Conservation (phyloP, 2,113 vertebrate species). For the Melanocharis versteri region DNA sequence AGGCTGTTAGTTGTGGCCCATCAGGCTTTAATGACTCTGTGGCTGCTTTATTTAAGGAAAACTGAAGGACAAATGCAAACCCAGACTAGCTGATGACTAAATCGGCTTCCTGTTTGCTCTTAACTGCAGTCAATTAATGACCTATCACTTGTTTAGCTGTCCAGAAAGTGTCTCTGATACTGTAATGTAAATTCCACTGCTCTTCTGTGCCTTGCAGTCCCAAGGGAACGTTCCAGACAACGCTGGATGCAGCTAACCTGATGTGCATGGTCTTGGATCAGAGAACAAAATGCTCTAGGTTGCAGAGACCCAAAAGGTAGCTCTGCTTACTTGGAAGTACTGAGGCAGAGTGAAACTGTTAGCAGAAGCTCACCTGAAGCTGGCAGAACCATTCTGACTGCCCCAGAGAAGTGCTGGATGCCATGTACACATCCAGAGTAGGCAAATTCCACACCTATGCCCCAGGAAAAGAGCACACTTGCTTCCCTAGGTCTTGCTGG, state of each 20-base stretch:
- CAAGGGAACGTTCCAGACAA: background rate
- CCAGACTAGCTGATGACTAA: background rate
- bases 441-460: background rate
- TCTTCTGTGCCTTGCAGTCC: background rate
- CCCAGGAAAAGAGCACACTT: background rate
- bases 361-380: background rate
- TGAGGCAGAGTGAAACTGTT: background rate
- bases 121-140: background rate
- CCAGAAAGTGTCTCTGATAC: background rate
- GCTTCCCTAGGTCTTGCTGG: background rate
- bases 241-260: background rate
- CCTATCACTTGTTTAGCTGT: background rate
- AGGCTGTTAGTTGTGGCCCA: background rate
- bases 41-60: background rate
- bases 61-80: background rate
- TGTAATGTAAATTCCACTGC: background rate
- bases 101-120: background rate
- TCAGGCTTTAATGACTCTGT: background rate
- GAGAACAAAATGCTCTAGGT: background rate
- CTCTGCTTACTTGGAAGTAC: background rate
- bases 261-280: background rate
- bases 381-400: background rate
- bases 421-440: rapidly evolving
- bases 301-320: background rate
- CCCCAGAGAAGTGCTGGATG: background rate